These are phyloP conservation scores for Aplidium turbinatum DNA, from an alignment of 23 tunicate genomes.

Conservation along the genomic window DNA sequence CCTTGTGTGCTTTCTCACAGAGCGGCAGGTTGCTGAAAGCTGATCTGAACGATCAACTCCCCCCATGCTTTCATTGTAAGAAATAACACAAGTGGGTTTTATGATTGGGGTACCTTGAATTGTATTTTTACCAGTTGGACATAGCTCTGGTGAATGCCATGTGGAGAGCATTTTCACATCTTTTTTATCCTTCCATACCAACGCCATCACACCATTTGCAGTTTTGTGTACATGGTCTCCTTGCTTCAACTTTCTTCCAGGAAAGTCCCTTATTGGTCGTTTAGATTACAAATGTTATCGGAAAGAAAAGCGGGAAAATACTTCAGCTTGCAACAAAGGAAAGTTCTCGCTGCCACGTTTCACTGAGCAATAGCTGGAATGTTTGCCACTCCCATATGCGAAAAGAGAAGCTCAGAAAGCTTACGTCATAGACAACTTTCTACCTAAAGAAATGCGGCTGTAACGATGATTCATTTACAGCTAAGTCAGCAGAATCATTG, in stretches of 20 bases:
- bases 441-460: too few relatives aligned
- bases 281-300: too few relatives aligned
- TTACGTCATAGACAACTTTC: too few relatives aligned
- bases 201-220: slow-evolving; percentile 19
- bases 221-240: slow-evolving; percentile 4
- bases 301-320: too few relatives aligned
- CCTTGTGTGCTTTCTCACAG: slow-evolving; percentile 9
- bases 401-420: too few relatives aligned
- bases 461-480: too few relatives aligned
- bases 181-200: slow-evolving; percentile 11
- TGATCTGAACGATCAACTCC: slow-evolving; percentile 14
- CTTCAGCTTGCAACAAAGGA: too few relatives aligned
- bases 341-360: too few relatives aligned
- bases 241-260: slow-evolving; percentile 5
- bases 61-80: slow-evolving; percentile 17
- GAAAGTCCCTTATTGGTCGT: not conserved
- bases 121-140: slow-evolving; percentile 24
- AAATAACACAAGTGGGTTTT: slow-evolving; percentile 16
- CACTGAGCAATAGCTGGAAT: too few relatives aligned
- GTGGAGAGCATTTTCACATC: slow-evolving; percentile 15
- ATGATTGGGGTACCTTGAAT: not conserved
- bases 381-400: too few relatives aligned
- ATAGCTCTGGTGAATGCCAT: not conserved
- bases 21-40: not conserved
- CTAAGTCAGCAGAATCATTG: too few relatives aligned